Evolutionary conservation across 2,797 vertebrate genomes (phyloP), one percentile per base, ranked within the genome.

Genomic region (Mormyrops attenuatus): DNA sequence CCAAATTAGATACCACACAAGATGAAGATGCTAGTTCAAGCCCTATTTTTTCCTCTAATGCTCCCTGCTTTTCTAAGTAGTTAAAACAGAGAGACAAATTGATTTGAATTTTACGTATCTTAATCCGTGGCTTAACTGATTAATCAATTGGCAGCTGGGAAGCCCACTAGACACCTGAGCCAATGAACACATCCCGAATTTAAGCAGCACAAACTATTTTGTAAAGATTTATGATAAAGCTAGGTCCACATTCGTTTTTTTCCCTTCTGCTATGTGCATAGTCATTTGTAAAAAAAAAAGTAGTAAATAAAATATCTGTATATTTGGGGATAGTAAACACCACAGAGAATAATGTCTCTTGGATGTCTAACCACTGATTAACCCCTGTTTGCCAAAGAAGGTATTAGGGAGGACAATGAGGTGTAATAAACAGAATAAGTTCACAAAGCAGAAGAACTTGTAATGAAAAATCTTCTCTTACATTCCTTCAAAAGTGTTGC

Each of bases 1-100:
- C 73, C 73, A 80, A 80, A 44, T 80, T 80, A 80, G 73, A 80
- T 30, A 41, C 38, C 73, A 80, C 38, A 80, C 73, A 80, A n/a
- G 73, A 80, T 41, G 73, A 80, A 20, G 73, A 44, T 80, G 73
- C 73, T 8, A 44, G 38, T 80, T 41, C 73, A 80, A 80, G 34
- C 73, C 73, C 73, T 44, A 44, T 80, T 80, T 80, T 41, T 44
- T 80, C 15, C 15, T 80, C 20, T 80, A 80, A n/a, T 4, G 73
- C 73, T n/a, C 41, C 41, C 73, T n/a, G 2, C 34, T 80, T 80
- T 44, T 80, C 73, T 80, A 47, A 80, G 34, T 47, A 80, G 73
- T 80, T 44, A 44, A 80, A 80, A 47, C 41, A n/a, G 38, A 17
- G 26, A 80, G 38, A 73, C 30, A 73, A 73, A 80, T 80, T 41